Conservation (phyloP, 2,113 vertebrate genomes). For the Sebastes schlegelii region DNA sequence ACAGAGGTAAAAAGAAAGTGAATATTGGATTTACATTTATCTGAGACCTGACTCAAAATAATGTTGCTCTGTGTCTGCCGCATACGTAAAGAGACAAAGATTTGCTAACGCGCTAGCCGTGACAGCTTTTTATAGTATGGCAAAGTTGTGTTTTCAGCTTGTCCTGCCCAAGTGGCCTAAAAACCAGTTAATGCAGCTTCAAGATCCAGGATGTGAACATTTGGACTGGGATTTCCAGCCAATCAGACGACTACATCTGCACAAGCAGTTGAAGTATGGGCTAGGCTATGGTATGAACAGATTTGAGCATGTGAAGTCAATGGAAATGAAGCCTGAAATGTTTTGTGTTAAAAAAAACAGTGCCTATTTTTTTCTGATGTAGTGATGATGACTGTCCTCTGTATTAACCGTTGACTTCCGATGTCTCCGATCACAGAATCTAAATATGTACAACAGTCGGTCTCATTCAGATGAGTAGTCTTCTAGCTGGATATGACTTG, state of each 20-base stretch:
- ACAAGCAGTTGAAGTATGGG: neutral
- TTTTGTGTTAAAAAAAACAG: constrained; percentile 55
- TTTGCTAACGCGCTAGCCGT: neutral
- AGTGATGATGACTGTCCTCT: constrained; percentile 25
- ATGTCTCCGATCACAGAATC: constrained; percentile 29
- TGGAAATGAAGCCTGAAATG: constrained; percentile 35
- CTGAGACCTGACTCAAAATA: constrained; percentile 7
- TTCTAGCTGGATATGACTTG: constrained; percentile 21
- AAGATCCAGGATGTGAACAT: neutral
- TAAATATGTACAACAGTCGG: neutral
- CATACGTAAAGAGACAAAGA: neutral
- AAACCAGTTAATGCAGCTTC: constrained; percentile 8
- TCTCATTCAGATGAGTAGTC: constrained; percentile 35
- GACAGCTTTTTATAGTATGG: neutral
- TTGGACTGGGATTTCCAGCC: neutral
- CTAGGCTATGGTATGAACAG: neutral
- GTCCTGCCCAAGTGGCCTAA: neutral
- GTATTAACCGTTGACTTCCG: constrained; percentile 43
- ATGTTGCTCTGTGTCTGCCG: neutral
- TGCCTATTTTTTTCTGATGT: constrained; percentile 65
- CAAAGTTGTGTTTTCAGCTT: neutral
- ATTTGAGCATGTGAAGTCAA: constrained; percentile 42
- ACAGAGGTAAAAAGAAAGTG: neutral
- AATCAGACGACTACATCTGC: neutral
- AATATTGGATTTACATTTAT: neutral